These are phyloP conservation scores for Corythoichthys haematopterus DNA, from an alignment of 2,113 vertebrate genomes.

Conservation along the genomic window DNA sequence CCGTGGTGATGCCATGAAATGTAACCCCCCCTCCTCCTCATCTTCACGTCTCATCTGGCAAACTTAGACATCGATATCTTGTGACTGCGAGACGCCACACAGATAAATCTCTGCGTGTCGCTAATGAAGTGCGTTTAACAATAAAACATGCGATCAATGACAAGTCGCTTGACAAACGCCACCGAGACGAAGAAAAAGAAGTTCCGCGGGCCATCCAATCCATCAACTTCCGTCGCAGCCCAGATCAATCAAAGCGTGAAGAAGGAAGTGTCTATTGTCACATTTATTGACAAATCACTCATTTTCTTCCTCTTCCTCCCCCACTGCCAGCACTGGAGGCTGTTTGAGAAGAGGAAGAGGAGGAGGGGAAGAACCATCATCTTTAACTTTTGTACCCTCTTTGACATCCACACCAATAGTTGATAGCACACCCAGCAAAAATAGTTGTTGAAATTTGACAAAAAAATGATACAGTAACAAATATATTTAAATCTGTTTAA, in stretches of 20 bases:
- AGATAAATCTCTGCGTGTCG: conserved; percentile 66
- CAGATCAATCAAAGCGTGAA: conserved; percentile 68
- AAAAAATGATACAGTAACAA: too few relatives aligned
- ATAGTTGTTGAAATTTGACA: too few relatives aligned
- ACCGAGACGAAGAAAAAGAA: conserved; percentile 65
- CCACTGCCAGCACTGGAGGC: conserved; percentile 41
- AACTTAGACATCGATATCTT: conserved; percentile 21
- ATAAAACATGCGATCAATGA: conserved; percentile 70
- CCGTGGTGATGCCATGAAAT: conserved; percentile 19
- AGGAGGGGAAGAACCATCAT: conserved; percentile 83
- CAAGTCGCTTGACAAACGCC: conserved; percentile 63
- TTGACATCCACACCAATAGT: too few relatives aligned
- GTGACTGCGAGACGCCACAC: conserved; percentile 27
- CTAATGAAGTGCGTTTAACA: conserved; percentile 80
- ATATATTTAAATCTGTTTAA: too few relatives aligned
- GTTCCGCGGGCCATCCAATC: conserved; percentile 69
- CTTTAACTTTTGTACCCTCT: conserved; percentile 5
- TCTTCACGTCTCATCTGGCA: conserved; percentile 43
- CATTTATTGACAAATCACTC: conserved; percentile 48
- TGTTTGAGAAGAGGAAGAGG: conserved; percentile 75
- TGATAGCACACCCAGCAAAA: too few relatives aligned
- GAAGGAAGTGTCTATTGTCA: conserved; percentile 27
- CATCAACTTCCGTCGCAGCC: conserved; percentile 63
- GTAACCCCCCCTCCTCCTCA: conserved; percentile 10
- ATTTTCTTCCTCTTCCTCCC: conserved; percentile 29